Evolutionary conservation across 2,888 invertebrate species (phyloP).

Genomic region (Drosophila macrospina): DNA sequence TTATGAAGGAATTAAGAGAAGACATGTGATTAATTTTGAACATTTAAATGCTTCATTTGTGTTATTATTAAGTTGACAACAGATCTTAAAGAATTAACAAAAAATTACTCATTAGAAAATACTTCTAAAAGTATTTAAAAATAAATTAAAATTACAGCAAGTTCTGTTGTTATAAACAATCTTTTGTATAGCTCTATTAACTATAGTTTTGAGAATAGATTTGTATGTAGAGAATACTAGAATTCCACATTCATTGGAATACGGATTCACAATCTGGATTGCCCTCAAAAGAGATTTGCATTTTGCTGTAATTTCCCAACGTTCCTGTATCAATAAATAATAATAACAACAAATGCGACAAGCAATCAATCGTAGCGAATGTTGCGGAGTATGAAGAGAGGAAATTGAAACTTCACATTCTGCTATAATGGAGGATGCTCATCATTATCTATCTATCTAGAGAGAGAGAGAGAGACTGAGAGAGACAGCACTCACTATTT

Average conservation of each 20-base stretch:
- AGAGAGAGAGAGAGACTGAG: no score
- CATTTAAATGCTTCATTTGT: background rate
- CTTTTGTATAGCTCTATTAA: no score
- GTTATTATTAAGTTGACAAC: background rate
- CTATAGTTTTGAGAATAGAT: background rate
- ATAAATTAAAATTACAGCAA: background rate
- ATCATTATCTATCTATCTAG: constrained; percentile 40
- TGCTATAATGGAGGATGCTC: constrained; percentile 58
- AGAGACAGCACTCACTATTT: constrained; percentile 21
- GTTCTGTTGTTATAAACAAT: background rate
- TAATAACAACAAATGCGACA: constrained; percentile 7
- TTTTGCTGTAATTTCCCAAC: constrained; percentile 4
- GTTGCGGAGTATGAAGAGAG: no score
- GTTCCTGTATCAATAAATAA: constrained; percentile 26
- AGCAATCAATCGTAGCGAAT: constrained; percentile 10
- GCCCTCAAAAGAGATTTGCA: background rate
- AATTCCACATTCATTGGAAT: background rate
- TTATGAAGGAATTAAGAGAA: background rate
- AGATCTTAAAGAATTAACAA: background rate
- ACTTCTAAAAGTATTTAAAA: no score
- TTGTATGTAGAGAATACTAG: background rate
- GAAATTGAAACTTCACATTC: constrained; percentile 42
- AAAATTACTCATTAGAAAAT: background rate
- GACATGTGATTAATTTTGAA: background rate
- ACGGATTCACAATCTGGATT: background rate